These are phyloP conservation scores for Helobdella robusta DNA, from an alignment of 2,888 invertebrate species.

Conservation along the genomic window DNA sequence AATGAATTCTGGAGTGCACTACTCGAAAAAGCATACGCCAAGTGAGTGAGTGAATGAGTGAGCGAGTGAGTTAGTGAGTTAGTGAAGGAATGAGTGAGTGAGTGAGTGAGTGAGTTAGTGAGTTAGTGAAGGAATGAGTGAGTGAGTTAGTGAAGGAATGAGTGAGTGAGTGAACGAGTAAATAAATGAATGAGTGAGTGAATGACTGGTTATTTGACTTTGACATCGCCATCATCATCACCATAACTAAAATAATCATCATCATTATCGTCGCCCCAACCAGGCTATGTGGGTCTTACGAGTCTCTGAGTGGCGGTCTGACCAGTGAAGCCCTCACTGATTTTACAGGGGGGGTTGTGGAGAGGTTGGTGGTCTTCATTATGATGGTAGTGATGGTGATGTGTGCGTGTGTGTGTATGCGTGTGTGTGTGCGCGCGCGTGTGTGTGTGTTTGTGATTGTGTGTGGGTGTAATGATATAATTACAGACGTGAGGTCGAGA, in stretches of 20 bases:
- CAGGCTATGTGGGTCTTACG: conserved; percentile 38
- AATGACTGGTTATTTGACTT: no score
- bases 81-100: no score
- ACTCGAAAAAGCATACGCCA: conserved; percentile 88
- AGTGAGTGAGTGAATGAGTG: conserved; percentile 48
- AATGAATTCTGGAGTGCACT: conserved; percentile 94
- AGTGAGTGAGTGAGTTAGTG: neutral
- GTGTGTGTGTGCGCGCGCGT: neutral
- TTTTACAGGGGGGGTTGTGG: conserved; percentile 65
- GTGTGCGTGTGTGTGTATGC: neutral
- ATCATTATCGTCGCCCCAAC: neutral
- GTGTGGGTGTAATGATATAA: no score
- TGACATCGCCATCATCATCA: neutral
- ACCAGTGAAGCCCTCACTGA: conserved; percentile 64
- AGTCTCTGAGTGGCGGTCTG: conserved; percentile 55
- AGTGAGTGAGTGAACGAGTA: no score
- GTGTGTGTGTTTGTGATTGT: no score
- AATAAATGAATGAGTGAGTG: no score
- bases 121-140: no score
- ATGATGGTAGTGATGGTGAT: neutral
- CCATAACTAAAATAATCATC: neutral
- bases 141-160: no score
- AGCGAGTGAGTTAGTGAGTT: no score
- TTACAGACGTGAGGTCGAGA: no score
- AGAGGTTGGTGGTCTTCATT: conserved; percentile 65